Percentiles rank a stretch among this genome's conserved stretches.
Conservation (phyloP, 1,140 invertebrate genomes). For the Drosophila obscura region DNA sequence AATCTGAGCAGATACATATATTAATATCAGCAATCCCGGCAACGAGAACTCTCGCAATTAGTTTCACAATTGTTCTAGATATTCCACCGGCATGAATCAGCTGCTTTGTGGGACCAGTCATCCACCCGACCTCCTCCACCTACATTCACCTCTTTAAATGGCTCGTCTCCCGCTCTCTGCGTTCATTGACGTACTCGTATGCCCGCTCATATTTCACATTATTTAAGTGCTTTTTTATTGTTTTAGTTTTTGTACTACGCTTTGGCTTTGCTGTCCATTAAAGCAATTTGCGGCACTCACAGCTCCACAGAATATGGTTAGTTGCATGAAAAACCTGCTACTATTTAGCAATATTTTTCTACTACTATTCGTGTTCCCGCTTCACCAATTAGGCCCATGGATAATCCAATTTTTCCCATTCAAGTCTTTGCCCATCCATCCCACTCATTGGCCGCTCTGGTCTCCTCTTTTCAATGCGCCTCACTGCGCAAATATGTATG, state of each 20-base stretch:
- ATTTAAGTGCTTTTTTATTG: conserved; percentile 39
- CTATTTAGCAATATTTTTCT: conserved; percentile 17
- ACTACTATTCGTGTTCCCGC: conserved; percentile 12
- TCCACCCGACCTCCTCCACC: not conserved
- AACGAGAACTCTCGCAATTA: conserved; percentile 18
- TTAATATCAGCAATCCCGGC: conserved; percentile 14
- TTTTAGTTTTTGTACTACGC: conserved; percentile 25
- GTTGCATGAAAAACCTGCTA: conserved; percentile 21
- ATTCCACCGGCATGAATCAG: conserved; percentile 63
- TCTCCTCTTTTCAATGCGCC: conserved; percentile 17
- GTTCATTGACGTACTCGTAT: conserved; percentile 57
- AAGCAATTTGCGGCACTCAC: conserved; percentile 56
- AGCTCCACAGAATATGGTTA: conserved; percentile 27
- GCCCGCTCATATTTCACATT: conserved; percentile 63
- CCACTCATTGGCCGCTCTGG: too few relatives aligned
- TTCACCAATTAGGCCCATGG: conserved; percentile 16
- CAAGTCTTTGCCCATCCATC: too few relatives aligned
- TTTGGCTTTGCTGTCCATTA: conserved; percentile 54
- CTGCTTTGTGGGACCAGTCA: conserved; percentile 27
- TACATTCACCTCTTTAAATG: not conserved
- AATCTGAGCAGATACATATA: not conserved
- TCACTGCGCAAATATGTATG: conserved; percentile 44
- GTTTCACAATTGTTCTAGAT: conserved; percentile 36
- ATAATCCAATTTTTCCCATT: conserved; percentile 20
- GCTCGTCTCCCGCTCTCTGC: conserved; percentile 15